A percentile compares a stretch with the other conserved stretches of the same genome.
Conservation (phyloP, 2,888 invertebrate species). For the Deilephila elpenor region DNA sequence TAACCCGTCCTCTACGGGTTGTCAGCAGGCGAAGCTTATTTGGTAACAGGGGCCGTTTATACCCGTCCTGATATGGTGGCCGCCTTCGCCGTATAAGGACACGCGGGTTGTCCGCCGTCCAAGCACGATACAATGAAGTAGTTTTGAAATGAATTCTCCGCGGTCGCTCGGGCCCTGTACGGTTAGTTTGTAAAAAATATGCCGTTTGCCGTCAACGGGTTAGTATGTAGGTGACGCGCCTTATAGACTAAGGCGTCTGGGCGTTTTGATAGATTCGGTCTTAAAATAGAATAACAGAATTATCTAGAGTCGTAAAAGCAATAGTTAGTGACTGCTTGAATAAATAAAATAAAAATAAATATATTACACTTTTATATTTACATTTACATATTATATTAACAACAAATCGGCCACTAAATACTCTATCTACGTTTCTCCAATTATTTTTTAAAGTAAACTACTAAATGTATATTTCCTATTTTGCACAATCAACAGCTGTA, state of each 20-base stretch:
- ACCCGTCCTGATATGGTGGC: slow-evolving; percentile 57
- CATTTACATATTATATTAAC: too few species aligned
- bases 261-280: neutral
- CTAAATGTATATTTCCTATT: too few species aligned
- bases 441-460: too few species aligned
- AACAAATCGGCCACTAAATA: too few species aligned
- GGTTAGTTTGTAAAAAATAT: slow-evolving; percentile 25
- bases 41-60: slow-evolving; percentile 63
- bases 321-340: too few species aligned
- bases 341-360: too few species aligned
- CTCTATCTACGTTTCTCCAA: too few species aligned
- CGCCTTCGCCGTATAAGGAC: slow-evolving; percentile 56
- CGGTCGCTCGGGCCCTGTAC: slow-evolving; percentile 31
- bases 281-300: neutral
- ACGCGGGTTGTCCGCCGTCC: slow-evolving; percentile 44
- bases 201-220: slow-evolving; percentile 3
- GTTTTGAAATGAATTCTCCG: slow-evolving; percentile 56
- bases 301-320: too few species aligned
- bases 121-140: slow-evolving; percentile 60
- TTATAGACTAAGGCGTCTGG: neutral
- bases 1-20: slow-evolving; percentile 60
- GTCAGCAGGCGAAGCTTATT: slow-evolving; percentile 59
- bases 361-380: too few species aligned
- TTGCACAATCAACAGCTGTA: too few species aligned
- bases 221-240: neutral